Percentiles rank a stretch among this genome's conserved stretches.
phyloP scores from a whole-genome alignment of 1,140 invertebrate species.

The Idris sp. region DNA sequence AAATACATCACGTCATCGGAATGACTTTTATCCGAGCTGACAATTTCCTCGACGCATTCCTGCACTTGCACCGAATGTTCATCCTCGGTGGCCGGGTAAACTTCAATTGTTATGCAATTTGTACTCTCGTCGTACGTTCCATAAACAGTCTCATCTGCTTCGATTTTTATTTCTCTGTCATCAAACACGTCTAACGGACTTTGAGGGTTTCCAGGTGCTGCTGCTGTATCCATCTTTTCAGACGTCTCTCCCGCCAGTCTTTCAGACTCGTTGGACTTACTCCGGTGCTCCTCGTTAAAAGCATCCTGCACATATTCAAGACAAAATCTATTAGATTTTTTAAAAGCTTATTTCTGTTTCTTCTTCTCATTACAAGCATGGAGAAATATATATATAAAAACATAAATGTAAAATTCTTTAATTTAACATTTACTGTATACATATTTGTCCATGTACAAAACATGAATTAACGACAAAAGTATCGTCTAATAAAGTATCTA shows the following conservation, averaged over 20 bases:
- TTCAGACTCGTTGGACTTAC: conserved; percentile 69
- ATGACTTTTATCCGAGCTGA: conserved; percentile 49
- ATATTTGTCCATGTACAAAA: no score
- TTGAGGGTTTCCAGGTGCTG: conserved; percentile 66
- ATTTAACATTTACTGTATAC: neutral
- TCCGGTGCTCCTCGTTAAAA: conserved; percentile 53
- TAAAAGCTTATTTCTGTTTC: conserved; percentile 41
- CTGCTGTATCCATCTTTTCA: conserved; percentile 88
- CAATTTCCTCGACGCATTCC: conserved; percentile 71
- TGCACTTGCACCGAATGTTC: conserved; percentile 70
- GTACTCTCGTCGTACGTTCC: conserved; percentile 85
- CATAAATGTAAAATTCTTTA: neutral
- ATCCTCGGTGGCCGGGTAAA: conserved; percentile 81
- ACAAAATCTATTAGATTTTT: conserved; percentile 49
- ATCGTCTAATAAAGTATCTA: no score
- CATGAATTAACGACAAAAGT: no score
- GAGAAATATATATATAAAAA: conserved; percentile 33
- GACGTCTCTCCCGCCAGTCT: conserved; percentile 88
- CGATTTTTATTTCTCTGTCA: conserved; percentile 68
- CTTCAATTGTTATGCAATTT: conserved; percentile 85
- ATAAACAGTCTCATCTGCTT: conserved; percentile 77
- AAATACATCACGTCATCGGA: conserved; percentile 42
- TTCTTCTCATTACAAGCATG: conserved; percentile 16
- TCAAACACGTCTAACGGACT: conserved; percentile 30
- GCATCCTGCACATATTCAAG: conserved; percentile 53